Percentiles rank a stretch among this genome's conserved stretches.
Evolutionary conservation across 2,113 vertebrate genomes (phyloP).

Genomic region (Apteryx mantelli): DNA sequence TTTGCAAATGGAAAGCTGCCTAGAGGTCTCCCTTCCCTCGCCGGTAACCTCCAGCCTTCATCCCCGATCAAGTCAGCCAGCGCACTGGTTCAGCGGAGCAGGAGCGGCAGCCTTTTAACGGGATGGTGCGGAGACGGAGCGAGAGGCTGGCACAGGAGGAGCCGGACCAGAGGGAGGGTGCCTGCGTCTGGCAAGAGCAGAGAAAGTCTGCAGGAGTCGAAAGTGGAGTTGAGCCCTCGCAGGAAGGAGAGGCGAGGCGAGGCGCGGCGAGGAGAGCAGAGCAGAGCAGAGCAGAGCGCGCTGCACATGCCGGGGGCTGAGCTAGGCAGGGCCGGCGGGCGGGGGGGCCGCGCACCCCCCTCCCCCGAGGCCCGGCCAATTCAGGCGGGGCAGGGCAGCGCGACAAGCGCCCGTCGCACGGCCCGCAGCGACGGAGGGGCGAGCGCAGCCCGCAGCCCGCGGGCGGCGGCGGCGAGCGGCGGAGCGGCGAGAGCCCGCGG

Average conservation of each 20-base stretch:
- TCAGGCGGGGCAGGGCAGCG: slow-evolving; percentile 10
- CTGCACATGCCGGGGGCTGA: slow-evolving; percentile 62
- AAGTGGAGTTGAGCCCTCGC: slow-evolving; percentile 36
- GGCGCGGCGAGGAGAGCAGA: too few relatives aligned
- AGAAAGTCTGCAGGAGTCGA: slow-evolving; percentile 26
- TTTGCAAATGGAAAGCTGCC: slow-evolving; percentile 62
- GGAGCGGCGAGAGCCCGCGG: not conserved
- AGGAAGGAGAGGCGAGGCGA: not conserved
- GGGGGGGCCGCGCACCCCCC: slow-evolving; percentile 14
- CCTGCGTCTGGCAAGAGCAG: not conserved
- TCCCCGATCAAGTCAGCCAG: slow-evolving; percentile 71
- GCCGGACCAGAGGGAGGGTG: slow-evolving; percentile 51
- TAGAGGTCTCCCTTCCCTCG: slow-evolving; percentile 47
- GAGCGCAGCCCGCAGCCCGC: too few relatives aligned
- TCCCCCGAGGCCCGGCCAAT: not conserved
- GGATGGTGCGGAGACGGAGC: slow-evolving; percentile 29
- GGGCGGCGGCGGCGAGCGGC: too few relatives aligned
- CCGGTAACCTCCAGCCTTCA: slow-evolving; percentile 74
- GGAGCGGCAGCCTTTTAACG: slow-evolving; percentile 72
- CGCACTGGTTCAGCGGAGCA: slow-evolving; percentile 65
- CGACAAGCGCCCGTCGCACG: not conserved
- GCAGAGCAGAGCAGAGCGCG: not conserved
- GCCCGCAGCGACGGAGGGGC: too few relatives aligned
- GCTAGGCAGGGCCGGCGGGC: not conserved
- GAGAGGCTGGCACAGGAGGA: slow-evolving; percentile 47